phyloP scores from a whole-genome alignment of 2,888 invertebrate genomes.

The Tinea trinotella region DNA sequence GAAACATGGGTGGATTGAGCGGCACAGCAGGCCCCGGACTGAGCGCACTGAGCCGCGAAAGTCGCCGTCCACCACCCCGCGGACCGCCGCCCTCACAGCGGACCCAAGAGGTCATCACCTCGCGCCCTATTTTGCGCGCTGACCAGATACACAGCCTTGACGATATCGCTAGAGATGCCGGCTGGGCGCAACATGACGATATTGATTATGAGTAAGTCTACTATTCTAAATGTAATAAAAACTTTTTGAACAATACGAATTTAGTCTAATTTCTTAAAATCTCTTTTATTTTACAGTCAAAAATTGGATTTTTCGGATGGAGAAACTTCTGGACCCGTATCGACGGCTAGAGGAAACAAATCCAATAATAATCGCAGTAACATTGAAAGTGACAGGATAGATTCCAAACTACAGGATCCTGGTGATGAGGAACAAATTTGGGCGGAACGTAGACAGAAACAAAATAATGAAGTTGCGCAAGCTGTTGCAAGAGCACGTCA shows the following conservation, averaged over 20 bases:
- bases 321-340: slow-evolving; percentile 67
- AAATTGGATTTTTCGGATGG: slow-evolving; percentile 96
- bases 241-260: no score
- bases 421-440: slow-evolving; percentile 72
- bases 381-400: slow-evolving; percentile 51
- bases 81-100: slow-evolving; percentile 48
- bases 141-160: slow-evolving; percentile 94
- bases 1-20: slow-evolving; percentile 55
- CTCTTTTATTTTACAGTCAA: slow-evolving; percentile 71
- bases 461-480: slow-evolving; percentile 80
- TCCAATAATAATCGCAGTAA: slow-evolving; percentile 39
- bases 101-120: slow-evolving; percentile 76
- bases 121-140: slow-evolving; percentile 92
- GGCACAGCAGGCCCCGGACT: slow-evolving; percentile 43
- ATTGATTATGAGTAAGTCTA: slow-evolving; percentile 92
- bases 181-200: slow-evolving; percentile 94
- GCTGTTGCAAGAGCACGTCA: slow-evolving; percentile 88
- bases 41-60: slow-evolving; percentile 35
- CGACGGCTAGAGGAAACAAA: slow-evolving; percentile 40
- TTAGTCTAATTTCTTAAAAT: no score
- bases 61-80: slow-evolving; percentile 31
- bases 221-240: no score
- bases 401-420: slow-evolving; percentile 47
- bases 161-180: slow-evolving; percentile 89
- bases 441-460: slow-evolving; percentile 79